Conservation (phyloP, 1,140 invertebrate species). For the Euwallacea fornicatus region DNA sequence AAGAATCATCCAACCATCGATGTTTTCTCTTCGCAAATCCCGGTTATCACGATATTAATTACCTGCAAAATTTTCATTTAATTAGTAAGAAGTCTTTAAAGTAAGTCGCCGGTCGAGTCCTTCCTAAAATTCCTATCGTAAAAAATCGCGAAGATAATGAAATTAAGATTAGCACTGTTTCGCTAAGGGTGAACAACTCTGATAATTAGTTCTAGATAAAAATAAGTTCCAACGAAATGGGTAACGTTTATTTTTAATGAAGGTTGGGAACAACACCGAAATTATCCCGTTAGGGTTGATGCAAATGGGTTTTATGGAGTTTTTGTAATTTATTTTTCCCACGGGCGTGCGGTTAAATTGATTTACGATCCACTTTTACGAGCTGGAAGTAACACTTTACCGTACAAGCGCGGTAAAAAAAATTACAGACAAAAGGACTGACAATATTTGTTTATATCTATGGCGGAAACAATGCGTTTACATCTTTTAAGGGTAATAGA, state of each 20-base stretch:
- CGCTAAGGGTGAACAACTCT: slow-evolving; percentile 27
- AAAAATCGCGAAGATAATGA: slow-evolving; percentile 29
- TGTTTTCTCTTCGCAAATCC: too few species aligned
- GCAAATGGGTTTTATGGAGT: background rate
- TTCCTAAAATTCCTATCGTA: slow-evolving; percentile 14
- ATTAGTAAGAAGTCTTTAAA: background rate
- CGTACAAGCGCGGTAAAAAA: too few species aligned
- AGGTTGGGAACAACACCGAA: slow-evolving; percentile 12
- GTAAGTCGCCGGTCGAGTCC: background rate
- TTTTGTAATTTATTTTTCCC: background rate
- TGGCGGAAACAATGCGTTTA: too few species aligned
- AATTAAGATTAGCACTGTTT: slow-evolving; percentile 35
- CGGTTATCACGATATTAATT: too few species aligned
- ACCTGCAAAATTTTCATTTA: background rate
- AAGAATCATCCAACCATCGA: too few species aligned
- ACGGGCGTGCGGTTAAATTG: background rate
- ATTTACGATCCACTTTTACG: too few species aligned
- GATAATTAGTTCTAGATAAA: slow-evolving; percentile 34
- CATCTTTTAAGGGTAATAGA: too few species aligned
- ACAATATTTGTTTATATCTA: too few species aligned
- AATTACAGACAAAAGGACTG: too few species aligned
- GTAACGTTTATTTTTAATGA: slow-evolving; percentile 20
- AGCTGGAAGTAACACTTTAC: too few species aligned
- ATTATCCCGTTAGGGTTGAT: slow-evolving; percentile 5
- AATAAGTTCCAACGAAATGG: slow-evolving; percentile 18